Conservation (phyloP, 2,888 invertebrate species). For the Petrolisthes manimaculis region DNA sequence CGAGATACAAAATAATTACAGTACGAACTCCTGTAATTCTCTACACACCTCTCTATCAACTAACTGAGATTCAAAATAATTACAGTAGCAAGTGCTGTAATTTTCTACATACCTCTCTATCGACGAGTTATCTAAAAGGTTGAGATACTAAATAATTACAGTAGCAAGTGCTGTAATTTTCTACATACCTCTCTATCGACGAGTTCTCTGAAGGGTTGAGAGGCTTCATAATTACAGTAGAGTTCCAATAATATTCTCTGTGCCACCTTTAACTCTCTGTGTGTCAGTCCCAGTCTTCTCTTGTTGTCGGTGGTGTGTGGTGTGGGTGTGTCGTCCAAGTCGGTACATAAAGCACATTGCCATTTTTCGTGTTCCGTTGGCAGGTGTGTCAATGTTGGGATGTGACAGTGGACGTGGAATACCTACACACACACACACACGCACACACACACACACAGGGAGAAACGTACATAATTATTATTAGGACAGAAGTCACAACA, state of each 20-base stretch:
- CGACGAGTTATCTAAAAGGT: slow-evolving; percentile 90
- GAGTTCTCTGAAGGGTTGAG: slow-evolving; percentile 88
- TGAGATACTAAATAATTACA: too few relatives aligned
- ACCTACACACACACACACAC: too few relatives aligned
- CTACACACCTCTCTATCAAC: too few relatives aligned
- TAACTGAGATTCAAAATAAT: too few relatives aligned
- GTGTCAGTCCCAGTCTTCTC: slow-evolving; percentile 73
- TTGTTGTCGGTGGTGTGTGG: slow-evolving; percentile 69
- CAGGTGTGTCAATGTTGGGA: slow-evolving; percentile 82
- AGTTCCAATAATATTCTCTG: slow-evolving; percentile 89
- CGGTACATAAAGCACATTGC: slow-evolving; percentile 91
- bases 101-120: too few relatives aligned
- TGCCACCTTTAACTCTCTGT: slow-evolving; percentile 79
- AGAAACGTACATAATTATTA: too few relatives aligned
- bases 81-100: too few relatives aligned
- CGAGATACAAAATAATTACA: too few relatives aligned
- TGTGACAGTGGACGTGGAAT: slow-evolving; percentile 94
- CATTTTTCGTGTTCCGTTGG: slow-evolving; percentile 80
- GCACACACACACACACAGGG: too few relatives aligned
- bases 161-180: too few relatives aligned
- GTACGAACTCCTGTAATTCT: too few relatives aligned
- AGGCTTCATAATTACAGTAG: slow-evolving; percentile 91
- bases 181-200: slow-evolving; percentile 81
- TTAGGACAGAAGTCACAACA: too few relatives aligned
- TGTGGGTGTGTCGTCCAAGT: slow-evolving; percentile 77